Percentiles rank a stretch among this genome's conserved stretches.
Evolutionary conservation across 2,113 vertebrate genomes (phyloP).

Genomic region (Neofelis nebulosa): DNA sequence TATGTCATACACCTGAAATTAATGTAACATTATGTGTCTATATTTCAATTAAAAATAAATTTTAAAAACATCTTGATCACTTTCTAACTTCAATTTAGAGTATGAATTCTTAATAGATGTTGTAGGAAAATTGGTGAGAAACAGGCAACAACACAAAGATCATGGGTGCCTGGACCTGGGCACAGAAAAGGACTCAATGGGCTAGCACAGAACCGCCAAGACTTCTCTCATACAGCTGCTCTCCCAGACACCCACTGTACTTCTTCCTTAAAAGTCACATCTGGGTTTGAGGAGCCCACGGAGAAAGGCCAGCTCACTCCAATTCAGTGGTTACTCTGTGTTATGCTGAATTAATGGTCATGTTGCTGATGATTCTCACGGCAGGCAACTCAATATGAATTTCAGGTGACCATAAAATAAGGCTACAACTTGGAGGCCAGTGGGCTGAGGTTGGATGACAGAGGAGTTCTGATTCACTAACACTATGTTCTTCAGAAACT

Average conservation of each 20-base stretch:
- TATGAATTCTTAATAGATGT: neutral
- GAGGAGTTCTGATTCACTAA: neutral
- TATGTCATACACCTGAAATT: neutral
- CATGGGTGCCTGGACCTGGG: neutral
- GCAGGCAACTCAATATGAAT: neutral
- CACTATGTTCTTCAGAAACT: neutral
- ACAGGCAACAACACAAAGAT: neutral
- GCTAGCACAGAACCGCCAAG: neutral
- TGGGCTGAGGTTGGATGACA: neutral
- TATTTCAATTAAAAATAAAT: neutral
- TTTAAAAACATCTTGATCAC: neutral
- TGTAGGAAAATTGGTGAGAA: neutral
- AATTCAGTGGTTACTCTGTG: neutral
- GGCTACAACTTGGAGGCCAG: neutral
- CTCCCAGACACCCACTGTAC: neutral
- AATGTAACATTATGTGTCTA: neutral
- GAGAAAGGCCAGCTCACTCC: neutral
- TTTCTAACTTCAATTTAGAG: neutral
- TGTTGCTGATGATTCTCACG: neutral
- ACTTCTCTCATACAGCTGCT: neutral
- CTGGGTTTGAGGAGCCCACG: neutral
- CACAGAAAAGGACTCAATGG: neutral
- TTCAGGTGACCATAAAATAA: neutral
- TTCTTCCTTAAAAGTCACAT: neutral
- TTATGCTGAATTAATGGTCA: too few species aligned